These are phyloP conservation scores for Sinocyclocheilus rhinocerous DNA, from an alignment of 2,113 vertebrate species.

Conservation along the genomic window DNA sequence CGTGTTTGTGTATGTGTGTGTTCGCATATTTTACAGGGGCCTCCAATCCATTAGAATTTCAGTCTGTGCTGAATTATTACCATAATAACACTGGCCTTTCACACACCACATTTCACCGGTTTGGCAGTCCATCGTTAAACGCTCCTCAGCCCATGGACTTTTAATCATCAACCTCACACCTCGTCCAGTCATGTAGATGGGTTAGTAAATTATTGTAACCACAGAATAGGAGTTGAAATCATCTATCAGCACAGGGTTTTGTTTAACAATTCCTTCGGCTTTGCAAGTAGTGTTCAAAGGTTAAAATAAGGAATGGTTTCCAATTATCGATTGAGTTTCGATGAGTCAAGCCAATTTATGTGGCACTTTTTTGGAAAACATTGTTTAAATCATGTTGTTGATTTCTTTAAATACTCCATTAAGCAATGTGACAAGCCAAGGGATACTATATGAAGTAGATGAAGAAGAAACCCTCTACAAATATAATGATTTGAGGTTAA, in stretches of 20 bases:
- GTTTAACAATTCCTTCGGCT: not conserved
- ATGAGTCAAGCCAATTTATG: not conserved
- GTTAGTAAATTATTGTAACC: slow-evolving; percentile 39
- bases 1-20: slow-evolving; percentile 16
- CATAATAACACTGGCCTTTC: slow-evolving; percentile 57
- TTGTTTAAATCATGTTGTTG: not conserved
- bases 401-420: not conserved
- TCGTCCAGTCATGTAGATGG: not conserved
- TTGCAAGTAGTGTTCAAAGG: not conserved
- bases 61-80: slow-evolving; percentile 62
- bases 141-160: slow-evolving; percentile 50
- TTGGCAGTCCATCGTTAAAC: slow-evolving; percentile 62
- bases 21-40: slow-evolving; percentile 57
- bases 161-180: slow-evolving; percentile 43
- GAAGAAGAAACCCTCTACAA: not conserved
- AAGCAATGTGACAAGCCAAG: not conserved
- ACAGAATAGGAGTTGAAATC: slow-evolving; percentile 14
- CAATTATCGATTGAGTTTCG: not conserved
- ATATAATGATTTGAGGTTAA: not conserved
- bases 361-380: not conserved
- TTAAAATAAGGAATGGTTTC: not conserved
- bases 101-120: slow-evolving; percentile 60
- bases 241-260: slow-evolving; percentile 15
- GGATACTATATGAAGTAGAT: not conserved
- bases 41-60: slow-evolving; percentile 46